Conservation (phyloP, 2,797 vertebrate species). For the Alcedo atthis region DNA sequence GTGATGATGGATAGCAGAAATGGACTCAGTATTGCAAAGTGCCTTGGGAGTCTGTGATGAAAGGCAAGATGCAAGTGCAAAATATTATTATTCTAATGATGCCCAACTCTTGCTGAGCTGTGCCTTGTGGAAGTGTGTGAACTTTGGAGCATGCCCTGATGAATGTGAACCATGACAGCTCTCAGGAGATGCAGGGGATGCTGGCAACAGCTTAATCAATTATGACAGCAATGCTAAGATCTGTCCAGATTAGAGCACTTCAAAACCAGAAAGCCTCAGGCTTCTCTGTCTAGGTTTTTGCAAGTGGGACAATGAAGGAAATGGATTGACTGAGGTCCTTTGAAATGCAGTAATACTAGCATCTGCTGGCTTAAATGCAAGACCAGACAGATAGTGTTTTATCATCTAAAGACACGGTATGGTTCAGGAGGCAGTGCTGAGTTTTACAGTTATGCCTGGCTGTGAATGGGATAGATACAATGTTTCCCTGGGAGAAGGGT, state of each 20-base stretch:
- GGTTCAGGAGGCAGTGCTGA: background rate
- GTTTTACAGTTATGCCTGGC: background rate
- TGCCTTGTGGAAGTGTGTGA: conserved; percentile 70
- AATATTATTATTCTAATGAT: conserved; percentile 58
- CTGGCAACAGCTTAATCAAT: conserved; percentile 70
- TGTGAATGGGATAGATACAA: background rate
- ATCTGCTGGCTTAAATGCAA: conserved; percentile 54
- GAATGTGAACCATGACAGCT: conserved; percentile 70
- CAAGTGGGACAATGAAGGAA: conserved; percentile 44
- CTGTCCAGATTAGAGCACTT: conserved; percentile 68
- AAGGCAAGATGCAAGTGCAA: conserved; percentile 35
- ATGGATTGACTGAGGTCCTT: conserved; percentile 34
- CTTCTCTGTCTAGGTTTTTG: conserved; percentile 47
- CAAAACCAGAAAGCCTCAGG: conserved; percentile 66
- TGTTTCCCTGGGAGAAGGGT: background rate
- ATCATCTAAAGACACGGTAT: background rate
- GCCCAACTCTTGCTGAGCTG: background rate
- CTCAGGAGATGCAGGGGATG: conserved; percentile 59
- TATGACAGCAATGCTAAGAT: conserved; percentile 71
- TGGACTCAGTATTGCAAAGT: background rate
- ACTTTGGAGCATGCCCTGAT: conserved; percentile 63
- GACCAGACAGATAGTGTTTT: background rate
- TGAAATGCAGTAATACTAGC: conserved; percentile 38
- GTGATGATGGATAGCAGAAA: background rate
- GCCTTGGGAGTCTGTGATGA: conserved; percentile 23